A percentile compares a stretch with the other conserved stretches of the same genome.
These are phyloP conservation scores for Hylaeus anthracinus DNA, from an alignment of 1,140 invertebrate species.

Conservation along the genomic window DNA sequence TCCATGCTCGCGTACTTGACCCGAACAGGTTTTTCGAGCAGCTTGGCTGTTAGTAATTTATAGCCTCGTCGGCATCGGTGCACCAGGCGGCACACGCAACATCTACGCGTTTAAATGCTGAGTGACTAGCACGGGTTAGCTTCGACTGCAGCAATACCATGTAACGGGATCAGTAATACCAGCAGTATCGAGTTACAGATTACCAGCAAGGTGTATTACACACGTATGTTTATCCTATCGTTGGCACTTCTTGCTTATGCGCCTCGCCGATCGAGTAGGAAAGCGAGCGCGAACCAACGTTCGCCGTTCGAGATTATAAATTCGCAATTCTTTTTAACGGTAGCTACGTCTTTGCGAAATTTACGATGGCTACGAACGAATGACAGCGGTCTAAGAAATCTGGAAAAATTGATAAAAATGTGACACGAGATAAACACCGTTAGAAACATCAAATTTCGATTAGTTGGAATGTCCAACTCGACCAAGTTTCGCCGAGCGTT, in stretches of 20 bases:
- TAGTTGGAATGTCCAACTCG: too few species aligned
- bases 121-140: neutral
- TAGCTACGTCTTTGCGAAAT: too few species aligned
- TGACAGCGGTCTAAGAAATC: too few species aligned
- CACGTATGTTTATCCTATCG: conserved; percentile 9
- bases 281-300: neutral
- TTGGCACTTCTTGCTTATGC: neutral
- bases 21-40: neutral
- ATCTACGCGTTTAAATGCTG: conserved; percentile 25
- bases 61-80: conserved; percentile 19
- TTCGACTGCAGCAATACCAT: conserved; percentile 18
- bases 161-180: conserved; percentile 60
- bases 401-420: too few species aligned
- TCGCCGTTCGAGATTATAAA: too few species aligned
- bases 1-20: neutral
- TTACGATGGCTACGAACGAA: too few species aligned
- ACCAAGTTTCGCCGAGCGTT: neutral
- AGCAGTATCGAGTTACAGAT: conserved; percentile 52
- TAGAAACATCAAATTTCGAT: too few species aligned
- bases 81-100: conserved; percentile 17
- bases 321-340: too few species aligned
- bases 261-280: neutral
- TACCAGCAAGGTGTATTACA: conserved; percentile 30
- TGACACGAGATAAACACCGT: too few species aligned
- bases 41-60: conserved; percentile 14